Evolutionary conservation across 2,113 vertebrate genomes (phyloP), one percentile per base, ranked within the genome.

Genomic region (Onychostruthus taczanowskii): DNA sequence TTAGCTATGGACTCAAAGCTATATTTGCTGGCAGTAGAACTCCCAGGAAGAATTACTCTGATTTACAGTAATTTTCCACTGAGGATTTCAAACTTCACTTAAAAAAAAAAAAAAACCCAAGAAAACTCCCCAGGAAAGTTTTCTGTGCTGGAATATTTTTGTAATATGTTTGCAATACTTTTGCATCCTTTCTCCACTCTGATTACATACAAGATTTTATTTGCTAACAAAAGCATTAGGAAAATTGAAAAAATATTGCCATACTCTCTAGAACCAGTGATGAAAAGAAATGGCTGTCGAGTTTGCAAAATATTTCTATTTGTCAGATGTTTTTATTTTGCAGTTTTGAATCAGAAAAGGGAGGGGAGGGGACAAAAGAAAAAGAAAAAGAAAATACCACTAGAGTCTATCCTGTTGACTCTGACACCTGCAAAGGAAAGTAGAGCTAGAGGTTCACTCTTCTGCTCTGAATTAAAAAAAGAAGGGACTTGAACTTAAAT

Each of bases 1-100:
- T 83, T 89, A 90, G 53, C 76, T 68, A 68, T 49, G n/a, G 49
- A 90, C 82, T 95, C 92, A 94, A 84, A 84, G 64, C 46, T 89
- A 1, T 70, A 49, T 81, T 93, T 95, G 47, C 85, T 78, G 49
- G 61, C n/a, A 86, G 52, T 67, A 49, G 64, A 91, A 81, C 3
- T 8, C 64, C 56, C 47, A 87, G 73, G 49, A 96, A 95, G 50
- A 83, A 90, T 89, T 75, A 91, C 31, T 56, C 73, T 86, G 83
- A 95, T 93, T 78, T 90, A 61, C 53, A 53, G 62, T 90, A 72
- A 86, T 70, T 90, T 94, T 75, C 61, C 83, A 93, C 41, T 44
- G 28, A 78, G 61, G 55, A 75, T 84, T 94, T 92, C 88, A 93
- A 88, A 90, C 55, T 61, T 67, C 44, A 77, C 58, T 0, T 21